A percentile compares a stretch with the other conserved stretches of the same genome.
phyloP scores from a whole-genome alignment of 1,140 invertebrate species.

The Probaryconus sp. region DNA sequence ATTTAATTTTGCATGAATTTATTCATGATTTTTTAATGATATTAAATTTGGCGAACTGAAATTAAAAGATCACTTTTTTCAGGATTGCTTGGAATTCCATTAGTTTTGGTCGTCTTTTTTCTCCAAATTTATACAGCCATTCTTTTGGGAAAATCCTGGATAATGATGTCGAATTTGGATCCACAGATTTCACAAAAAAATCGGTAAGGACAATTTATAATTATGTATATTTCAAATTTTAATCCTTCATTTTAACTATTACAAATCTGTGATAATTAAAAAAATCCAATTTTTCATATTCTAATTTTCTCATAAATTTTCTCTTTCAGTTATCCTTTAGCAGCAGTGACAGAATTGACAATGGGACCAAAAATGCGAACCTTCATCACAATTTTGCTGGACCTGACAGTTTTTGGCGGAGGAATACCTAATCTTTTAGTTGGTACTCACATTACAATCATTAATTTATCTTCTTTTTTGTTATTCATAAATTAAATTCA shows the following conservation, averaged over 20 bases:
- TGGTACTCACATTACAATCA: conserved; percentile 79
- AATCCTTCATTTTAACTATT: too few species aligned
- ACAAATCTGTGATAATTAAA: conserved; percentile 17
- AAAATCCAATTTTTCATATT: too few species aligned
- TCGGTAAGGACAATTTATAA: conserved; percentile 73
- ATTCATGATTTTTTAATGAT: too few species aligned
- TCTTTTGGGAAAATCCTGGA: conserved; percentile 86
- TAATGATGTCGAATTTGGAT: conserved; percentile 83
- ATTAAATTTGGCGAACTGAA: too few species aligned
- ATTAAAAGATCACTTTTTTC: conserved; percentile 51
- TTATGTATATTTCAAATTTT: conserved; percentile 2
- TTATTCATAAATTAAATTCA: not conserved
- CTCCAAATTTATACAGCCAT: conserved; percentile 88
- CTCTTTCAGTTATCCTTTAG: conserved; percentile 83
- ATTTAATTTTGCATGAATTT: conserved; percentile 5
- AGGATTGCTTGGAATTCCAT: conserved; percentile 85
- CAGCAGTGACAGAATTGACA: conserved; percentile 86
- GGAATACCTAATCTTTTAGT: conserved; percentile 88
- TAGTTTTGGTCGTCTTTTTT: conserved; percentile 82
- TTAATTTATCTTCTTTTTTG: conserved; percentile 12
- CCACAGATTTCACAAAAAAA: conserved; percentile 83
- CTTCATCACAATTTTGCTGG: conserved; percentile 83
- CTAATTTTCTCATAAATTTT: too few species aligned
- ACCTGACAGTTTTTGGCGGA: conserved; percentile 85
- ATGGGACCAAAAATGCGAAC: conserved; percentile 80